phyloP scores from a whole-genome alignment of 2,113 vertebrate genomes.

The Circaetus cinerascens region DNA sequence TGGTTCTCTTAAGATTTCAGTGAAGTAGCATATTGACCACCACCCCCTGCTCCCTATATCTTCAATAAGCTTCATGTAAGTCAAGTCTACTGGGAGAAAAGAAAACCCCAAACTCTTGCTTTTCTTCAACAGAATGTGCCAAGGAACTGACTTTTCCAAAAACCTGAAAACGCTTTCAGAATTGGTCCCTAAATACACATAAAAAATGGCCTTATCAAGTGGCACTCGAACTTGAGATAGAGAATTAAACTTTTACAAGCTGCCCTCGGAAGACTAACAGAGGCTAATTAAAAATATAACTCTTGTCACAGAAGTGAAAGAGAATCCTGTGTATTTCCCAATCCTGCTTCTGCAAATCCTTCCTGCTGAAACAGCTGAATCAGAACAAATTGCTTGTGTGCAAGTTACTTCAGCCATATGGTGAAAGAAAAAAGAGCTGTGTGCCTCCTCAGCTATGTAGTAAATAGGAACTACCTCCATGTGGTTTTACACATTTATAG shows the following conservation, averaged over 20 bases:
- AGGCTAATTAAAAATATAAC: constrained; percentile 48
- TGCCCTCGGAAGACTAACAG: background rate
- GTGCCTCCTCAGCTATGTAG: constrained; percentile 7
- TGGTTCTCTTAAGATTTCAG: background rate
- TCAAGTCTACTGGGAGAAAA: background rate
- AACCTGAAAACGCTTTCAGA: background rate
- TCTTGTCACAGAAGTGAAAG: constrained; percentile 59
- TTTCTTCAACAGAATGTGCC: background rate
- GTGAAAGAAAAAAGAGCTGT: background rate
- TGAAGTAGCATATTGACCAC: background rate
- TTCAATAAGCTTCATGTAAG: background rate
- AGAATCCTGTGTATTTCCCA: constrained; percentile 46
- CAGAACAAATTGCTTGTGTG: constrained; percentile 36
- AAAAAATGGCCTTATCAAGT: background rate
- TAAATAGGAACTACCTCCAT: constrained; percentile 34
- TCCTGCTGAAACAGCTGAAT: constrained; percentile 61
- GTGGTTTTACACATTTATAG: constrained; percentile 21
- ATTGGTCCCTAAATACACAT: background rate
- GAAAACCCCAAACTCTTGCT: background rate
- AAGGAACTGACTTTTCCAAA: background rate
- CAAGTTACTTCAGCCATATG: constrained; percentile 22
- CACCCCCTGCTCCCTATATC: background rate
- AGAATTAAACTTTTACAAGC: background rate
- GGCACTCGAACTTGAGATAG: background rate
- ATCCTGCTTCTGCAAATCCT: constrained; percentile 55